These are phyloP conservation scores for Lordiphosa fenestrarum DNA, from an alignment of 2,888 invertebrate genomes.

Conservation along the genomic window DNA sequence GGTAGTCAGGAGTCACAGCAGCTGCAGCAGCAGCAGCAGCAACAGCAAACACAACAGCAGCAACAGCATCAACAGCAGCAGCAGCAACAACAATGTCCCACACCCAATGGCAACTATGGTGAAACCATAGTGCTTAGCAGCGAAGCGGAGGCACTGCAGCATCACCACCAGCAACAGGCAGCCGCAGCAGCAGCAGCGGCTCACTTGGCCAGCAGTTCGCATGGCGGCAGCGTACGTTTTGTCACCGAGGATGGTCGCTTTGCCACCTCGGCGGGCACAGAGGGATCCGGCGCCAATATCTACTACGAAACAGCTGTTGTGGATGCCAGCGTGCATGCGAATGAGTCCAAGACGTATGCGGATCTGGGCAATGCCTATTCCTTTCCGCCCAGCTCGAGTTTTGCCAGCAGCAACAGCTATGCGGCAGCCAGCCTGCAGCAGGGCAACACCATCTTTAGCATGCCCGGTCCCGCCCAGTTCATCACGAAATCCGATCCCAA, in stretches of 20 bases:
- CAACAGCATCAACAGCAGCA: conserved; percentile 47
- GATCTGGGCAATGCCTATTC: conserved; percentile 77
- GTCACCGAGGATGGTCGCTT: conserved; percentile 66
- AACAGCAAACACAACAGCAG: conserved; percentile 60
- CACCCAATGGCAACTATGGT: conserved; percentile 65
- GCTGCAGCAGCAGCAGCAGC: conserved; percentile 55
- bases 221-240: conserved; percentile 47
- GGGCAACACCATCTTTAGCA: conserved; percentile 73
- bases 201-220: conserved; percentile 24
- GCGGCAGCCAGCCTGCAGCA: conserved; percentile 56
- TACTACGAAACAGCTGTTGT: conserved; percentile 73
- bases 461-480: conserved; percentile 69
- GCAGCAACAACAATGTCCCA: conserved; percentile 69
- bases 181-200: conserved; percentile 35
- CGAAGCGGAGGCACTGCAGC: conserved; percentile 55
- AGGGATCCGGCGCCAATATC: conserved; percentile 27
- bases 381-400: conserved; percentile 66
- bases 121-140: conserved; percentile 73
- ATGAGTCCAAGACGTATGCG: conserved; percentile 79
- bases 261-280: conserved; percentile 27
- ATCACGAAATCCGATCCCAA: conserved; percentile 78
- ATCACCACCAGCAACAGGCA: conserved; percentile 43
- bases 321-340: conserved; percentile 69
- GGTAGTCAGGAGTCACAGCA: conserved; percentile 48
- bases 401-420: conserved; percentile 58